Evolutionary conservation across 2,888 invertebrate genomes (phyloP).

Genomic region (Temnothorax rugatulus): DNA sequence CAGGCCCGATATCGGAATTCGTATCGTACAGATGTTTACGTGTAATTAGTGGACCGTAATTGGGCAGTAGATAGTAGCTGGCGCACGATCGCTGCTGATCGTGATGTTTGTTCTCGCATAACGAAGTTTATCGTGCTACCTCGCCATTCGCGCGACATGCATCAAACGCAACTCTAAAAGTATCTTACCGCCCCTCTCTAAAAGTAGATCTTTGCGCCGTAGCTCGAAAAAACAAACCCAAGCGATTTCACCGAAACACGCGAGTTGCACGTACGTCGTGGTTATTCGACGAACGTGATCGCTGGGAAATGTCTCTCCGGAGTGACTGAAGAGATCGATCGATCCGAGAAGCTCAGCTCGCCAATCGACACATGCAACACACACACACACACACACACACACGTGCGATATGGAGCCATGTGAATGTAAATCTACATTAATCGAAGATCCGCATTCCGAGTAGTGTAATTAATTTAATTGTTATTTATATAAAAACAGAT

Average conservation of each 20-base stretch:
- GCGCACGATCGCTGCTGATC: not conserved
- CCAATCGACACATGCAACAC: not conserved
- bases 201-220: conserved; percentile 37
- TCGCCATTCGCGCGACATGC: conserved; percentile 31
- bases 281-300: conserved; percentile 37
- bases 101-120: not conserved
- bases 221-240: conserved; percentile 49
- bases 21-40: not conserved
- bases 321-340: not conserved
- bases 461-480: not conserved
- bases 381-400: too few species aligned
- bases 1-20: not conserved
- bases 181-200: conserved; percentile 30
- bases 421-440: conserved; percentile 4
- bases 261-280: conserved; percentile 23
- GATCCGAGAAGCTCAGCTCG: not conserved
- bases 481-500: not conserved
- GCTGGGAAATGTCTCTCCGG: conserved; percentile 1
- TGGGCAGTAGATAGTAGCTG: not conserved
- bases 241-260: conserved; percentile 44
- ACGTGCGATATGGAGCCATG: too few species aligned
- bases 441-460: not conserved
- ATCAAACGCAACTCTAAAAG: conserved; percentile 44
- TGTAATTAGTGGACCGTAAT: conserved; percentile 14
- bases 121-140: not conserved